Evolutionary conservation across 2,888 invertebrate species (phyloP).

Genomic region (Drosophila paucipuncta): DNA sequence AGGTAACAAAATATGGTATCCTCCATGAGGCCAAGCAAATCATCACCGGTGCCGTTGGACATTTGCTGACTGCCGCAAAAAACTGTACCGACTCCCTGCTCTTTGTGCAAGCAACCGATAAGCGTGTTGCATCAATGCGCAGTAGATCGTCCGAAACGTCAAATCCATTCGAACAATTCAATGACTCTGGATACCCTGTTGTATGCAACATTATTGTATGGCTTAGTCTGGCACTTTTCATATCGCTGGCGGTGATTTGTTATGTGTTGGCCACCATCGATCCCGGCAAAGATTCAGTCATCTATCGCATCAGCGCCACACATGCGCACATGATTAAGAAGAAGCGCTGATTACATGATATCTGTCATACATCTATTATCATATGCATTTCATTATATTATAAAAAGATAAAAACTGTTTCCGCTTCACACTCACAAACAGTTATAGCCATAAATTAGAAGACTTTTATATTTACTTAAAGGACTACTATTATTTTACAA

Average conservation of each 20-base stretch:
- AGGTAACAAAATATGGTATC: conserved; percentile 64
- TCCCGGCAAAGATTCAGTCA: conserved; percentile 98
- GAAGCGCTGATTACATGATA: conserved; percentile 90
- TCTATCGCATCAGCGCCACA: conserved; percentile 98
- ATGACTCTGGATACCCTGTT: conserved; percentile 90
- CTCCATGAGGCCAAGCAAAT: conserved; percentile 72
- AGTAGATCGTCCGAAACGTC: conserved; percentile 27
- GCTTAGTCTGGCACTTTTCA: conserved; percentile 91
- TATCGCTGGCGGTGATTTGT: conserved; percentile 91
- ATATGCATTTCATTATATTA: not conserved
- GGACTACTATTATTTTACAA: too few species aligned
- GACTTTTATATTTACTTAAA: too few species aligned
- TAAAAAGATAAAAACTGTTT: not conserved
- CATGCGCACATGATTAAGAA: conserved; percentile 93
- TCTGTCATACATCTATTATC: not conserved
- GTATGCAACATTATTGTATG: conserved; percentile 95
- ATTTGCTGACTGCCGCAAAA: conserved; percentile 86
- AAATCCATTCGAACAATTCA: conserved; percentile 86
- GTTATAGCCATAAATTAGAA: not conserved
- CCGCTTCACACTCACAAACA: not conserved
- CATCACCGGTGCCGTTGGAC: conserved; percentile 84
- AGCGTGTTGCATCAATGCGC: conserved; percentile 45
- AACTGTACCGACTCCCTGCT: conserved; percentile 85
- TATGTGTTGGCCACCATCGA: conserved; percentile 97
- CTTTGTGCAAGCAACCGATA: conserved; percentile 86